Percentiles rank a stretch among this genome's conserved stretches.
Evolutionary conservation across 2,797 vertebrate species (phyloP).

Genomic region (Miichthys miiuy): DNA sequence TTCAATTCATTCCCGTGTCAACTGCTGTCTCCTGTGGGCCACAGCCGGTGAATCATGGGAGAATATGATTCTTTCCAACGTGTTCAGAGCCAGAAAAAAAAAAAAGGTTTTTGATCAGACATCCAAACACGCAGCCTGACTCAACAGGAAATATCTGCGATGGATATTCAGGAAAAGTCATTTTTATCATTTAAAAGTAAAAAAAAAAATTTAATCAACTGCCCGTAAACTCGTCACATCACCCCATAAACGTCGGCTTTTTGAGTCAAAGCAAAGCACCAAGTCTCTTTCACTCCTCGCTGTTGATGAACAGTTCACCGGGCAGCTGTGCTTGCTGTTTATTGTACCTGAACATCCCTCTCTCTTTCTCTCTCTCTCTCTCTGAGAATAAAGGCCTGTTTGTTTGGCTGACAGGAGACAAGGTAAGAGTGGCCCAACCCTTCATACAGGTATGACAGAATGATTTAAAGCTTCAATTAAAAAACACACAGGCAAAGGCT

Average conservation of each 20-base stretch:
- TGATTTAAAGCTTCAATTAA: conserved; percentile 72
- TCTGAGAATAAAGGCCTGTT: conserved; percentile 63
- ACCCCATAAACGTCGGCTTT: neutral
- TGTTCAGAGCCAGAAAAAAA: conserved; percentile 4
- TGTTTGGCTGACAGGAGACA: conserved; percentile 56
- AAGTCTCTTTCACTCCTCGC: neutral
- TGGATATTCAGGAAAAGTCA: neutral
- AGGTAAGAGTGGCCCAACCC: conserved; percentile 50
- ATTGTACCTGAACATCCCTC: conserved; percentile 6
- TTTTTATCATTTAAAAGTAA: neutral
- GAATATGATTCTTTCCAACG: conserved; percentile 4
- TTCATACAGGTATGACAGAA: conserved; percentile 59
- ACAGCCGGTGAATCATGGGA: neutral
- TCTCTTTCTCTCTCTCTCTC: neutral
- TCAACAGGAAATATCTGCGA: neutral
- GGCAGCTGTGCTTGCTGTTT: conserved; percentile 16
- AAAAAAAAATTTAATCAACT: neutral
- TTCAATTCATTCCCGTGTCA: neutral
- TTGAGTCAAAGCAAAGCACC: neutral
- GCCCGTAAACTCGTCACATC: neutral
- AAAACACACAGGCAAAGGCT: conserved; percentile 13
- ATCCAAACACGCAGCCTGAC: neutral
- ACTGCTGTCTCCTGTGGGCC: neutral
- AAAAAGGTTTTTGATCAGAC: neutral
- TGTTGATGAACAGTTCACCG: neutral